A percentile compares a stretch with the other conserved stretches of the same genome.
phyloP scores from a whole-genome alignment of 2,113 vertebrate genomes.

The Chamaea fasciata region DNA sequence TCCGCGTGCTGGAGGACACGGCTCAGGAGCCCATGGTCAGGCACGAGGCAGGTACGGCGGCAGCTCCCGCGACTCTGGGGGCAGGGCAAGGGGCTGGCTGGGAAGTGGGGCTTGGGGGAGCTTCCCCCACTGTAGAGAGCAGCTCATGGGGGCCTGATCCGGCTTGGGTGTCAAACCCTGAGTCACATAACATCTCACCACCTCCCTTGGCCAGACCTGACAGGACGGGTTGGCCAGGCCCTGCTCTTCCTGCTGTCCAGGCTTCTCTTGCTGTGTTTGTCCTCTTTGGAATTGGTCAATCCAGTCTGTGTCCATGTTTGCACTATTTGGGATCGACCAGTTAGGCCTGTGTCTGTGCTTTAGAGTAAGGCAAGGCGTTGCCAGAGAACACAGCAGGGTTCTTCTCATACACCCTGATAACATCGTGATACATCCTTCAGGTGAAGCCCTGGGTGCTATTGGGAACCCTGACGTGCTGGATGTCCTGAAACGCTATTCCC shows the following conservation, averaged over 20 bases:
- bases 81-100: neutral
- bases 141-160: accelerated
- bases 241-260: neutral
- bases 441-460: slow-evolving; percentile 93
- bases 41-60: slow-evolving; percentile 86
- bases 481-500: slow-evolving; percentile 78
- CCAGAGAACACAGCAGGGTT: neutral
- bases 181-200: accelerated
- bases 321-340: accelerated
- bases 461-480: slow-evolving; percentile 83
- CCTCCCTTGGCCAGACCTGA: neutral
- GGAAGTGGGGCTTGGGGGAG: neutral
- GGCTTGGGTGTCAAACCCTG: neutral
- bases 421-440: slow-evolving; percentile 30
- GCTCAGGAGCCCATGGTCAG: slow-evolving; percentile 91
- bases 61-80: neutral
- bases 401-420: accelerated
- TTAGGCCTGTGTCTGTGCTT: neutral
- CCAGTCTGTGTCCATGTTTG: accelerated
- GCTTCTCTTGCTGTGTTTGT: accelerated
- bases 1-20: slow-evolving; percentile 76
- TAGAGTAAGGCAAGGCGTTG: neutral
- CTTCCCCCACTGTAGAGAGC: accelerated
- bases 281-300: neutral
- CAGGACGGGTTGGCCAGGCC: neutral